These are phyloP conservation scores for Hiodon alosoides DNA, from an alignment of 2,113 vertebrate species.

Conservation along the genomic window DNA sequence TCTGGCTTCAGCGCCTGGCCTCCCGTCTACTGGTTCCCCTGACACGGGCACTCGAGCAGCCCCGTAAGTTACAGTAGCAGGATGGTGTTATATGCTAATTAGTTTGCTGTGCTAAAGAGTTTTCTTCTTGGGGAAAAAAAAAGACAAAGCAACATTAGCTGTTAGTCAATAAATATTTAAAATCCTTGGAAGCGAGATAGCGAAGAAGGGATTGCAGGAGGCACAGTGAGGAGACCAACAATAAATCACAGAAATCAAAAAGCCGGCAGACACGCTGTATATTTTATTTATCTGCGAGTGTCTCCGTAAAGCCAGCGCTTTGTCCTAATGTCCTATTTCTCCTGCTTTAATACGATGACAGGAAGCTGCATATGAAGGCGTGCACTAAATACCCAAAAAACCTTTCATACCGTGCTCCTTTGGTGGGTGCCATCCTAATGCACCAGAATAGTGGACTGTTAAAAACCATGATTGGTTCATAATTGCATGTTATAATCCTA, in stretches of 20 bases:
- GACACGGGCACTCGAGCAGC: too few relatives aligned
- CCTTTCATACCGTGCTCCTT: too few relatives aligned
- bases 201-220: neutral
- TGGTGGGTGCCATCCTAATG: too few relatives aligned
- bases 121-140: neutral
- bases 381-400: neutral
- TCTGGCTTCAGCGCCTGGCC: too few relatives aligned
- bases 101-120: neutral
- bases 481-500: too few relatives aligned
- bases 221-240: neutral
- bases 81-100: too few relatives aligned
- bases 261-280: conserved; percentile 14
- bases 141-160: neutral
- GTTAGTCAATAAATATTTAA: conserved; percentile 8
- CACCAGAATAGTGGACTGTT: neutral
- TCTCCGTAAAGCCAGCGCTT: conserved; percentile 1
- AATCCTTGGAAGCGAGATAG: neutral
- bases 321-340: neutral
- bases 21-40: too few relatives aligned
- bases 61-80: neutral
- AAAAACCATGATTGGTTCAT: neutral
- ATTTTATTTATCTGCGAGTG: conserved; percentile 2
- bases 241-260: conserved; percentile 2
- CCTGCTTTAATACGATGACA: neutral
- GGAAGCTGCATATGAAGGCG: neutral